These are phyloP conservation scores for Choristoneura rosaceana DNA, from an alignment of 2,888 invertebrate genomes.

Conservation along the genomic window DNA sequence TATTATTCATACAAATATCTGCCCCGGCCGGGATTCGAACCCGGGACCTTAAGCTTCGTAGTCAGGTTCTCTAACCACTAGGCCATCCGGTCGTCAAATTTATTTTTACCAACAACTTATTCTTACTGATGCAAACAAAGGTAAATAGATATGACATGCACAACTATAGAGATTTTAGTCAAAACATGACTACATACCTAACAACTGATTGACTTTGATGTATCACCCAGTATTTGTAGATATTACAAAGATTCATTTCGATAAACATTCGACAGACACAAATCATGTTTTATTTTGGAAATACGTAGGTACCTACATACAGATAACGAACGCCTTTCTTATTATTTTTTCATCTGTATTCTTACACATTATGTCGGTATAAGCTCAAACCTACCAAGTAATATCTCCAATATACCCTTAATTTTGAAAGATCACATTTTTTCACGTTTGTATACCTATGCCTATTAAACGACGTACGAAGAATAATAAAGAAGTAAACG, in stretches of 20 bases:
- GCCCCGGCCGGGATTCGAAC: too few relatives aligned
- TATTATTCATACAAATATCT: too few relatives aligned
- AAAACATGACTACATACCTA: background rate
- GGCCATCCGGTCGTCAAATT: too few relatives aligned
- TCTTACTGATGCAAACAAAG: background rate
- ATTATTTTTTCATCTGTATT: background rate
- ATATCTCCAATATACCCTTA: background rate
- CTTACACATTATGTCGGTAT: conserved; percentile 8
- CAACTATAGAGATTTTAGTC: background rate
- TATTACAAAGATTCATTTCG: background rate
- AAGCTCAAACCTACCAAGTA: background rate
- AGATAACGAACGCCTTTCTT: background rate
- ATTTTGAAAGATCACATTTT: conserved; percentile 19
- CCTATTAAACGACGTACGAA: background rate
- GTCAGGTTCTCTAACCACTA: too few relatives aligned
- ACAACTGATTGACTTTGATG: conserved; percentile 22
- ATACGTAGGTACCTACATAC: background rate
- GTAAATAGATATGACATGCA: background rate
- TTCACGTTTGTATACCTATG: conserved; percentile 4
- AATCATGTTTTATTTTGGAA: conserved; percentile 6
- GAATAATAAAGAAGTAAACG: conserved; percentile 2
- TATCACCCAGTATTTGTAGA: background rate
- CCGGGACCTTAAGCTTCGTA: too few relatives aligned
- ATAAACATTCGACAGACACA: background rate
- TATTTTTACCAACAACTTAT: too few relatives aligned